A percentile compares a stretch with the other conserved stretches of the same genome.
phyloP scores from a whole-genome alignment of 2,113 vertebrate genomes.

The Sylvilagus bachmani region DNA sequence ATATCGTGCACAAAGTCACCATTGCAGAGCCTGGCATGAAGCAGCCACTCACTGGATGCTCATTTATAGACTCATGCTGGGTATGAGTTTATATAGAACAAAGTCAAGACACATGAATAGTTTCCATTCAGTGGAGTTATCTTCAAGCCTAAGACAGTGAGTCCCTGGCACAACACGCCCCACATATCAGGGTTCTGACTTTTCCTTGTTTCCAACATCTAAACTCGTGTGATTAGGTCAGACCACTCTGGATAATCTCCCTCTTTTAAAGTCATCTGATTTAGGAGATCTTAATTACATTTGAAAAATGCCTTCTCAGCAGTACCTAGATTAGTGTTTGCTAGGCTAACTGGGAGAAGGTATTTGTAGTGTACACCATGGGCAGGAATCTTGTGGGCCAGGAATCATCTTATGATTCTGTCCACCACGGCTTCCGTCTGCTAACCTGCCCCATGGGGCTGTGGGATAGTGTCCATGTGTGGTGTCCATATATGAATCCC shows the following conservation, averaged over 20 bases:
- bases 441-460: neutral
- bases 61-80: neutral
- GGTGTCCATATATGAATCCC: neutral
- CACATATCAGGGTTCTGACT: neutral
- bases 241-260: neutral
- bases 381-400: neutral
- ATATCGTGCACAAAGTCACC: neutral
- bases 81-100: neutral
- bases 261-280: neutral
- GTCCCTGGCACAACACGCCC: neutral
- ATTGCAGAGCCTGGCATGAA: neutral
- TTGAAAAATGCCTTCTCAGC: neutral
- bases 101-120: neutral
- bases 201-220: neutral
- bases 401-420: neutral
- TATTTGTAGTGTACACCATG: fast-evolving
- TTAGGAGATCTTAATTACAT: neutral
- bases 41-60: neutral
- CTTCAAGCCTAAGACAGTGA: neutral
- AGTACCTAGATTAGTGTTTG: neutral
- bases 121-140: neutral
- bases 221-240: neutral
- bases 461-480: fast-evolving
- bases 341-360: neutral
- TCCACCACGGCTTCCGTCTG: neutral